phyloP scores from a whole-genome alignment of 2,113 vertebrate genomes.

The Zosterops hypoxanthus region DNA sequence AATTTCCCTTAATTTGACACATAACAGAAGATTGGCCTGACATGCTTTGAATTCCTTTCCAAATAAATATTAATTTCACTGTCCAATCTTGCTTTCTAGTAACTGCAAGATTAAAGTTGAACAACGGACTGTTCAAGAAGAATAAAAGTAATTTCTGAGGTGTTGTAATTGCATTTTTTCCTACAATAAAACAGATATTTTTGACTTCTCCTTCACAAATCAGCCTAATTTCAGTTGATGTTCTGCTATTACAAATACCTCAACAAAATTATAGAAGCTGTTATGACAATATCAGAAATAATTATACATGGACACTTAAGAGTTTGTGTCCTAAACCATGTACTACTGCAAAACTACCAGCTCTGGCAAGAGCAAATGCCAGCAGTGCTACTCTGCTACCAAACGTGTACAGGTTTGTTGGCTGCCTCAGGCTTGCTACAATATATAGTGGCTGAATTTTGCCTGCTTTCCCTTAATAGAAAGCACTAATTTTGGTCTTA shows the following conservation, averaged over 20 bases:
- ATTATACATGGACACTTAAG: neutral
- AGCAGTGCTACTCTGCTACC: neutral
- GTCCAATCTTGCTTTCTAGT: neutral
- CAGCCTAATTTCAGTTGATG: neutral
- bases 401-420: neutral
- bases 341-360: neutral
- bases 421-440: neutral
- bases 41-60: neutral
- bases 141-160: neutral
- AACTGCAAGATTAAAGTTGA: slow-evolving; percentile 2
- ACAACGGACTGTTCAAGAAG: neutral
- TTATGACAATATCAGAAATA: neutral
- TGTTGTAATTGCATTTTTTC: neutral
- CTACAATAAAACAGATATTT: neutral
- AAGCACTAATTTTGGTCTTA: slow-evolving; percentile 43
- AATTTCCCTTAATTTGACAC: slow-evolving; percentile 11
- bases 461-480: slow-evolving; percentile 30
- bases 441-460: slow-evolving; percentile 7
- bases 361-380: neutral
- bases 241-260: neutral
- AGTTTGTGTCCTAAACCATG: neutral
- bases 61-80: slow-evolving; percentile 3
- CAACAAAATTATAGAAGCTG: neutral
- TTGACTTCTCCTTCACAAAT: neutral
- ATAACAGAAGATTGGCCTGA: neutral